phyloP scores from a whole-genome alignment of 1,140 invertebrate genomes.

The Papilio glaucus region DNA sequence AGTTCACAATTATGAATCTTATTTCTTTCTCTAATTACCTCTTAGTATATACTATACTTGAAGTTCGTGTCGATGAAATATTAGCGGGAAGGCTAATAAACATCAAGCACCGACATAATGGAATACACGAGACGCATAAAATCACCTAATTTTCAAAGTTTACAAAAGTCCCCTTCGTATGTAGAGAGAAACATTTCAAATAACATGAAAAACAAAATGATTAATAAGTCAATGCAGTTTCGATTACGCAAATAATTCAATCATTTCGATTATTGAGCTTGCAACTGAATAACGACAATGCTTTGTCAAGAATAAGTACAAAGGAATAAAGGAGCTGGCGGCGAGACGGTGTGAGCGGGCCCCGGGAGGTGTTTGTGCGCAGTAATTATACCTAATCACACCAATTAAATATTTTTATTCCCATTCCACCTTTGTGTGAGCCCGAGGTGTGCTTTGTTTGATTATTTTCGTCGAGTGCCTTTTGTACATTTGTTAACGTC shows the following conservation, averaged over 20 bases:
- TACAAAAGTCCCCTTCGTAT: background rate
- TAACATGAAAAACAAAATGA: background rate
- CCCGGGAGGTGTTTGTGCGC: constrained; percentile 73
- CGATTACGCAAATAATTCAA: constrained; percentile 28
- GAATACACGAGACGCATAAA: no score
- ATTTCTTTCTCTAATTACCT: no score
- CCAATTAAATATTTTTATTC: constrained; percentile 82
- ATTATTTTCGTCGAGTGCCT: constrained; percentile 61
- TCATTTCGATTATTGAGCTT: constrained; percentile 18
- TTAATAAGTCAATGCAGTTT: constrained; percentile 22
- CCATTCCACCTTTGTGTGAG: constrained; percentile 68
- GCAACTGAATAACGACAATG: constrained; percentile 33
- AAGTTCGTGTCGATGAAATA: no score
- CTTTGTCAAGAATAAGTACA: constrained; percentile 33
- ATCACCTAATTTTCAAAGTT: background rate
- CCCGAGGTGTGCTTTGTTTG: constrained; percentile 62
- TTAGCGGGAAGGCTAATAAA: no score
- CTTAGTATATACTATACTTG: no score
- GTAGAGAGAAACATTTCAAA: background rate
- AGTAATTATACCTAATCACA: constrained; percentile 73
- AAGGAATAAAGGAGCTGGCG: constrained; percentile 41
- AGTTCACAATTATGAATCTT: no score
- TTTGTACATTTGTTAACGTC: constrained; percentile 49
- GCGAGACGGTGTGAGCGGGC: constrained; percentile 53
- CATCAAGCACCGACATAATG: no score